phyloP scores from a whole-genome alignment of 2,113 vertebrate species.

The Gavia stellata region DNA sequence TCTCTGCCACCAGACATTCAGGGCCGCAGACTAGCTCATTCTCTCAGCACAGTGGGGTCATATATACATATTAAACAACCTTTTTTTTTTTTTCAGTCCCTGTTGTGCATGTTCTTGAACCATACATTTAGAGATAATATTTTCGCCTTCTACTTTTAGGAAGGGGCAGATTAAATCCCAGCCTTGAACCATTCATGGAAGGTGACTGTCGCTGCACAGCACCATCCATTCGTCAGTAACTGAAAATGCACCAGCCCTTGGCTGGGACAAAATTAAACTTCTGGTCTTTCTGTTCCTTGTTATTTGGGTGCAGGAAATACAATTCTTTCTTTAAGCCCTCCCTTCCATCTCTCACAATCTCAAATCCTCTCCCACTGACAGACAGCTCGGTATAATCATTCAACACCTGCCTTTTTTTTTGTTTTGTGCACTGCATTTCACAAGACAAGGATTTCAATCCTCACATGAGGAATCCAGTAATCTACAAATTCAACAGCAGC shows the following conservation, averaged over 20 bases:
- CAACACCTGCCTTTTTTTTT: background rate
- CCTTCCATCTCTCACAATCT: background rate
- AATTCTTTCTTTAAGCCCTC: background rate
- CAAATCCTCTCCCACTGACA: background rate
- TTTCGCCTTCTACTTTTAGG: background rate
- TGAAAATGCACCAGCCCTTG: background rate
- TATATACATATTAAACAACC: background rate
- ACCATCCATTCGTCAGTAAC: background rate
- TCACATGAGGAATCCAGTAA: background rate
- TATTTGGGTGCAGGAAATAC: constrained; percentile 6
- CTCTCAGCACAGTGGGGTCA: background rate
- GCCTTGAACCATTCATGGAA: background rate
- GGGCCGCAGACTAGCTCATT: background rate
- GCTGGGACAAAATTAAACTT: constrained; percentile 51
- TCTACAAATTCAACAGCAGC: background rate
- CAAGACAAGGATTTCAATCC: background rate
- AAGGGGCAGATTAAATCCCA: background rate
- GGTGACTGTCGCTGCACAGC: background rate
- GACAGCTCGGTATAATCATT: background rate
- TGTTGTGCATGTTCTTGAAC: background rate
- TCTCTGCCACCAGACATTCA: background rate
- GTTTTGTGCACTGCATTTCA: background rate
- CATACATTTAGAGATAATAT: accelerated
- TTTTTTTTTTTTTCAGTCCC: background rate
- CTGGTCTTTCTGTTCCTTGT: background rate